Conservation (phyloP, 2,113 vertebrate species). For the Toxotes jaculatrix region DNA sequence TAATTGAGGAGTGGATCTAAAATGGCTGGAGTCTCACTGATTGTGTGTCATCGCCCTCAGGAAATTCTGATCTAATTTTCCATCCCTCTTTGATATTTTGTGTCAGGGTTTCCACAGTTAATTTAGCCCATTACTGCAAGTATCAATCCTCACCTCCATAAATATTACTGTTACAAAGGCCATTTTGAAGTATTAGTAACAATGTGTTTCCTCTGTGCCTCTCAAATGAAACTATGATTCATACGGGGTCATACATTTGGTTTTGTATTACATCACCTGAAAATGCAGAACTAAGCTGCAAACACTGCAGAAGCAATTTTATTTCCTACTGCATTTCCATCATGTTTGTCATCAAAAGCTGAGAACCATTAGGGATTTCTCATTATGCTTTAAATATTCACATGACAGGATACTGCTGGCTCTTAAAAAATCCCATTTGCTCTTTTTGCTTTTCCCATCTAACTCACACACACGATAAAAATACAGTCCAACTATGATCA, state of each 20-base stretch:
- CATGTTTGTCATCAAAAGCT: background rate
- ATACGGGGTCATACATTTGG: background rate
- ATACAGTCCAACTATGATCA: background rate
- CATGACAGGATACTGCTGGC: background rate
- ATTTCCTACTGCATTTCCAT: slow-evolving; percentile 1
- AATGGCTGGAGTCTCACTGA: background rate
- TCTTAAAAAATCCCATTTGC: background rate
- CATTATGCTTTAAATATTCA: background rate
- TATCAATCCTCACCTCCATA: background rate
- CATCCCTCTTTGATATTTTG: background rate
- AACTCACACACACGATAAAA: background rate
- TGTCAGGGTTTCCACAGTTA: background rate
- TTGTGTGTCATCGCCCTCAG: background rate
- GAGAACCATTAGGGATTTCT: background rate
- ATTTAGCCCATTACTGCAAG: background rate
- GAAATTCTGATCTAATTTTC: background rate
- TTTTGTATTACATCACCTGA: background rate
- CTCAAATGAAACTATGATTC: slow-evolving; percentile 39
- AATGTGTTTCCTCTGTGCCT: background rate
- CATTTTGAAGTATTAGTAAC: background rate
- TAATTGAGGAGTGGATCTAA: background rate
- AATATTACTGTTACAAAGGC: background rate
- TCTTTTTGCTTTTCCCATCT: slow-evolving; percentile 13
- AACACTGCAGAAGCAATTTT: background rate
- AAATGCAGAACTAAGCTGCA: slow-evolving; percentile 35